Conservation (phyloP, 37 sponge, comb jelly and placozoan genomes). For the Ianthella basta region DNA sequence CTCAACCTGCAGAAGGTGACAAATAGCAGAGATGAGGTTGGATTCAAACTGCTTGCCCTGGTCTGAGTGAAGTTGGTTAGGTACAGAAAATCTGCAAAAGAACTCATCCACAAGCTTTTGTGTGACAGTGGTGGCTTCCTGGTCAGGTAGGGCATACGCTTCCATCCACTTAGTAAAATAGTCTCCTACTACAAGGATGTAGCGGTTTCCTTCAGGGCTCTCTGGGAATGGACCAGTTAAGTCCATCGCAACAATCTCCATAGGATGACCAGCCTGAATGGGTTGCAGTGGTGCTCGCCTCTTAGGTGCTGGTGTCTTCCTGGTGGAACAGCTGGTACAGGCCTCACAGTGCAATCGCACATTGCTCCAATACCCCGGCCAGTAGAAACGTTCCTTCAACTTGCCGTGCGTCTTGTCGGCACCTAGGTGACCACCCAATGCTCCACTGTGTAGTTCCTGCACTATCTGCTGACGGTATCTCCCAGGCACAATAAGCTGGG, state of each 20-base stretch:
- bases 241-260: constrained; percentile 37
- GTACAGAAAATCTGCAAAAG: constrained; percentile 58
- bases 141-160: constrained; percentile 60
- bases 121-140: constrained; percentile 62
- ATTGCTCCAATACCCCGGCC: constrained; percentile 22
- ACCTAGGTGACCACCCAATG: constrained; percentile 19
- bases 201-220: constrained; percentile 43
- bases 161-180: constrained; percentile 61
- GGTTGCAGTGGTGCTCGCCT: not conserved
- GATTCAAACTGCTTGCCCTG: constrained; percentile 62
- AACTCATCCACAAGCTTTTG: constrained; percentile 32
- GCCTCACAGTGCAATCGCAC: not conserved
- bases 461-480: not conserved
- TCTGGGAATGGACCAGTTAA: constrained; percentile 40
- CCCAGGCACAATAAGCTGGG: constrained; percentile 15
- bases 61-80: constrained; percentile 58
- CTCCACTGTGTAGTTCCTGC: not conserved
- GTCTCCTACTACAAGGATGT: constrained; percentile 52
- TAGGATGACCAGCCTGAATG: constrained; percentile 17
- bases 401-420: constrained; percentile 8
- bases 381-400: constrained; percentile 31
- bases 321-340: not conserved
- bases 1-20: constrained; percentile 30
- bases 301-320: constrained; percentile 11
- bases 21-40: constrained; percentile 42